Conservation (phyloP, 2,113 vertebrate species). For the Coracopsis vasa region DNA sequence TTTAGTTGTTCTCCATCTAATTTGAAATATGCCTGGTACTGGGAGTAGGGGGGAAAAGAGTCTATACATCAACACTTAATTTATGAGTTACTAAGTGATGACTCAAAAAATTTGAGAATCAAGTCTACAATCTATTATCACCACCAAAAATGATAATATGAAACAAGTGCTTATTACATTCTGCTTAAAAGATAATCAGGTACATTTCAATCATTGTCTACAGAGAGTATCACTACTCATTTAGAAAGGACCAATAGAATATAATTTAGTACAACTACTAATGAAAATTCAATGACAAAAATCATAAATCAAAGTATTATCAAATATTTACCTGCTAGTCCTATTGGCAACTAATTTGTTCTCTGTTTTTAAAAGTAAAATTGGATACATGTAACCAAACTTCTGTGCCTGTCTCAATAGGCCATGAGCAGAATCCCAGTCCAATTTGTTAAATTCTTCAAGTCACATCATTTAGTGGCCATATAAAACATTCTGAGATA, state of each 20-base stretch:
- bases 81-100: neutral
- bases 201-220: neutral
- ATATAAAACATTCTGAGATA: neutral
- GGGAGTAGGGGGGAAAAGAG: rapidly evolving
- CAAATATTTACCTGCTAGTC: neutral
- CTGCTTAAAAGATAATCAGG: neutral
- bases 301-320: neutral
- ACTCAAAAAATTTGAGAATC: neutral
- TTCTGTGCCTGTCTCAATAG: neutral
- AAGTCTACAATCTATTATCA: neutral
- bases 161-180: neutral
- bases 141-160: neutral
- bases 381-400: neutral
- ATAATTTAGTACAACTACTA: neutral
- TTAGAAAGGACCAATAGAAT: neutral
- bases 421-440: neutral
- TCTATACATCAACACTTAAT: neutral
- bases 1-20: neutral
- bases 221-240: neutral
- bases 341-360: neutral
- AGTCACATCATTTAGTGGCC: neutral
- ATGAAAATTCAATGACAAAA: neutral
- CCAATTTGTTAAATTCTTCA: neutral
- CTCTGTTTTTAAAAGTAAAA: neutral
- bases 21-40: neutral